Percentiles rank a stretch among this genome's conserved stretches.
Evolutionary conservation across 2,888 invertebrate genomes (phyloP).

Genomic region (Stenodema calcarata): DNA sequence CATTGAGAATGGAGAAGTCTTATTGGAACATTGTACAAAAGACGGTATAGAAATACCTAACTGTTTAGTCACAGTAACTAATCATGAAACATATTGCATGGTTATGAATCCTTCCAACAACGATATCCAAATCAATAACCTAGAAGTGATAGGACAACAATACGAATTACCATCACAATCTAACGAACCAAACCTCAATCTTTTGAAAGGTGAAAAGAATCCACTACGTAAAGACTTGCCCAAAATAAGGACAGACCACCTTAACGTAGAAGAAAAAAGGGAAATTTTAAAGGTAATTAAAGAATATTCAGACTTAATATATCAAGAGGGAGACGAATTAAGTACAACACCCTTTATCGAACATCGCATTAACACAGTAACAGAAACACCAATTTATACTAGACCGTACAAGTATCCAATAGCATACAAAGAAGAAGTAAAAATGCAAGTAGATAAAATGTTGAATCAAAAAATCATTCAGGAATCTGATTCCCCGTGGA

Average conservation of each 20-base stretch:
- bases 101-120: too few species aligned
- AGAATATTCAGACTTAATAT: slow-evolving; percentile 59
- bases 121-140: too few species aligned
- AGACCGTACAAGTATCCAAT: slow-evolving; percentile 61
- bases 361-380: slow-evolving; percentile 59
- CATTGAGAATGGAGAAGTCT: too few species aligned
- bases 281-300: slow-evolving; percentile 55
- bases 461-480: slow-evolving; percentile 58
- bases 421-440: slow-evolving; percentile 59
- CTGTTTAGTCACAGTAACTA: too few species aligned
- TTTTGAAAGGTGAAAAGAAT: background rate
- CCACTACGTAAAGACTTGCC: background rate
- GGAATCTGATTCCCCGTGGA: slow-evolving; percentile 19
- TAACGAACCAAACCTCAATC: background rate
- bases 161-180: background rate
- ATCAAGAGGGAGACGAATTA: slow-evolving; percentile 58
- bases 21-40: too few species aligned
- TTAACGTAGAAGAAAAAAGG: slow-evolving; percentile 58
- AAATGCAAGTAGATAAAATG: slow-evolving; percentile 59
- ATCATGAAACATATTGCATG: too few species aligned
- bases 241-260: slow-evolving; percentile 34
- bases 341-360: slow-evolving; percentile 58
- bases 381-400: slow-evolving; percentile 58
- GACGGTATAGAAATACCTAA: too few species aligned
- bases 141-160: too few species aligned